Evolutionary conservation across 2,113 vertebrate species (phyloP), one percentile per base, ranked within the genome.

Genomic region (Eretmodus cyanostictus): DNA sequence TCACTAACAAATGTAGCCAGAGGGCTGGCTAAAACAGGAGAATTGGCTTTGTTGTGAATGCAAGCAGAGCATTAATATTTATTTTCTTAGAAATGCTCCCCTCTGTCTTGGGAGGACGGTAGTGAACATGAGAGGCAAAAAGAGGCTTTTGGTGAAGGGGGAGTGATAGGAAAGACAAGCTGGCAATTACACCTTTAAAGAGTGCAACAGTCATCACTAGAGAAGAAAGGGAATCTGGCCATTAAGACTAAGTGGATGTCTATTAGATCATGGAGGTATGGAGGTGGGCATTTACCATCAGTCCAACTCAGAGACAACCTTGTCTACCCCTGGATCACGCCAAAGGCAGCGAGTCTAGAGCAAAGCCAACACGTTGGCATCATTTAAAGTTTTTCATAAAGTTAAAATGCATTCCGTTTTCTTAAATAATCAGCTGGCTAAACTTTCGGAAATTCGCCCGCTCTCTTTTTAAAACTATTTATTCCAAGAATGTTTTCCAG

Each of bases 231-330:
- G 92, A 96, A 96, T 96, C 92, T 95, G 92, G 89, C 93, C 94
- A 96, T 95, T 96, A 96, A 95, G 92, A 93, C 93, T 95, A 96
- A 96, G 95, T 96, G 96, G 92, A 92, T 89, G 93, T 95, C 95
- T 96, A 96, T 96, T 96, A 96, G 95, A 96, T 96, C 95, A 96
- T 61, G 86, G 94, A 95, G 93, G 94, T 95, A 95, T 95, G 94
- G 94, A 95, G 95, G 93, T 95, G 94, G 92, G 91, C 93, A 93
- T 96, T 96, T 95, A 96, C 94, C 95, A 95, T 94, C 93, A 95
- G 92, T 73, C 87, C 88, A 34, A 89, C 90, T 90, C 90, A 86
- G 89, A 94, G 87, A 90, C 92, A 94, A 90, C 86, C 92, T 80
- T 84, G 89, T 85, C 92, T 91, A 88, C 78, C 83, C 85, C 85